phyloP scores from a whole-genome alignment of 2,797 vertebrate species.

The Smutsia gigantea region DNA sequence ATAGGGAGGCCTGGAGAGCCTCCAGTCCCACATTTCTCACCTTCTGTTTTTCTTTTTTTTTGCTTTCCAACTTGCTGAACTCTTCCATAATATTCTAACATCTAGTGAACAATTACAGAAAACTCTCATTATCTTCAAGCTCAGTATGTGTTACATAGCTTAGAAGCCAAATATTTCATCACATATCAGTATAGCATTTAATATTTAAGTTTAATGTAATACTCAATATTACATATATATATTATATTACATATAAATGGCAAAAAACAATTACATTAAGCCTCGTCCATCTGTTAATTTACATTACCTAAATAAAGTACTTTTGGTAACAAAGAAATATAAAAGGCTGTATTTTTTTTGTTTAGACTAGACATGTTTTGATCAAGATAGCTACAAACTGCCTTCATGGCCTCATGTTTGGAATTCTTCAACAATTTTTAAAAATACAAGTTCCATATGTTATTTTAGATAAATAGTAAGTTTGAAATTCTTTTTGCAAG shows the following conservation, averaged over 20 bases:
- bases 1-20: not conserved
- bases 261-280: not conserved
- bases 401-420: not conserved
- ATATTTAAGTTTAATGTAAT: not conserved
- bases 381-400: not conserved
- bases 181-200: not conserved
- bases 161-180: not conserved
- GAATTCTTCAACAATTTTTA: not conserved
- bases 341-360: constrained; percentile 23
- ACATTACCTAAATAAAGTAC: not conserved
- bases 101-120: not conserved
- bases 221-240: not conserved
- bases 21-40: constrained; percentile 17
- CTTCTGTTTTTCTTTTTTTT: not conserved
- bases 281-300: not conserved
- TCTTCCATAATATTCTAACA: constrained; percentile 12
- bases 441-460: not conserved
- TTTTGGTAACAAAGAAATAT: not conserved
- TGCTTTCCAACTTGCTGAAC: not conserved
- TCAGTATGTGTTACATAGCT: not conserved
- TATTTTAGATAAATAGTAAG: not conserved
- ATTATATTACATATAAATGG: no score
- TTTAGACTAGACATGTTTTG: not conserved
- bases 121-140: not conserved
- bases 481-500: not conserved